phyloP scores from a whole-genome alignment of 64 coral and sea anemone genomes.

The Montipora sp. region DNA sequence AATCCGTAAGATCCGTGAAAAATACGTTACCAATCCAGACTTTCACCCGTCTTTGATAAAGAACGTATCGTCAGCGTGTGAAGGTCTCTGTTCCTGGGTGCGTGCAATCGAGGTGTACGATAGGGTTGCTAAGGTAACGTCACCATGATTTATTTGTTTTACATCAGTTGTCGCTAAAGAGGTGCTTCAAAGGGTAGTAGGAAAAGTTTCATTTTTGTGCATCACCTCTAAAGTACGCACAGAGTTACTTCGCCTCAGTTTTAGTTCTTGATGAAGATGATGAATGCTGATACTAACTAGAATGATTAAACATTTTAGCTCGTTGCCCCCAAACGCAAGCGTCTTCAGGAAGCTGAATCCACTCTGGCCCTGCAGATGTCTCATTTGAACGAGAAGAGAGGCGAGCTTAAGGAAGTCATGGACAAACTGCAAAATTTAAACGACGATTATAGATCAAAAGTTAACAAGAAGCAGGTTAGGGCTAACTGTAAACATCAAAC shows the following conservation, averaged over 20 bases:
- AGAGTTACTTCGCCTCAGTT: too few species aligned
- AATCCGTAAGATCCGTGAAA: constrained; percentile 94
- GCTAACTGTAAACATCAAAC: not conserved
- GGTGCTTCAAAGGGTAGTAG: too few species aligned
- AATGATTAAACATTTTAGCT: constrained; percentile 43
- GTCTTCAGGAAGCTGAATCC: constrained; percentile 82
- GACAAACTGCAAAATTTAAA: constrained; percentile 94
- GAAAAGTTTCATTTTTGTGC: too few species aligned
- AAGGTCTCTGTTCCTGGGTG: constrained; percentile 95
- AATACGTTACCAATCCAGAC: constrained; percentile 90
- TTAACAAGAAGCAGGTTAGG: constrained; percentile 80
- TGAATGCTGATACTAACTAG: not conserved
- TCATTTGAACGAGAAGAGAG: constrained; percentile 88
- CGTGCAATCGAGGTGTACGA: constrained; percentile 98
- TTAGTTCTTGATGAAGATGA: not conserved
- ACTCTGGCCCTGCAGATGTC: constrained; percentile 83
- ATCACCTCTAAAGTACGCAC: too few species aligned
- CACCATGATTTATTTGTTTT: not conserved
- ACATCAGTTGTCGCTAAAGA: not conserved
- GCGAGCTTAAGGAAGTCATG: constrained; percentile 81
- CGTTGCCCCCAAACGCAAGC: constrained; percentile 92
- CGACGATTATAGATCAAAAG: constrained; percentile 88
- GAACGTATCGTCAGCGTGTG: constrained; percentile 91
- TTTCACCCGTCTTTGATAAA: constrained; percentile 97
- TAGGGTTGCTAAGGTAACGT: constrained; percentile 96